These are phyloP conservation scores for Margarornis squamiger DNA, from an alignment of 2,797 vertebrate species.

Conservation along the genomic window DNA sequence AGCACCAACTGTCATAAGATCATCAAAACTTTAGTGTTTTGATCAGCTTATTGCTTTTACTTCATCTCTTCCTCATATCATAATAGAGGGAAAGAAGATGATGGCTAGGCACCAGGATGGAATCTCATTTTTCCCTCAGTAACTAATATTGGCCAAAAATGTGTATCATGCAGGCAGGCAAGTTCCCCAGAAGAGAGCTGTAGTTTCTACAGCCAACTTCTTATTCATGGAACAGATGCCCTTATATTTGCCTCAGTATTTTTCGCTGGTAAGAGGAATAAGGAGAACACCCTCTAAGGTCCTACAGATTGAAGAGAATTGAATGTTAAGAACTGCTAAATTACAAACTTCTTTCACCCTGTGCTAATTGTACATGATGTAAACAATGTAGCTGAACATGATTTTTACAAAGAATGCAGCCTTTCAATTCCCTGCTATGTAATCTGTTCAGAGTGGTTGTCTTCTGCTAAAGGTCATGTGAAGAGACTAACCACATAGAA, in stretches of 20 bases:
- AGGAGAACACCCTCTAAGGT: neutral
- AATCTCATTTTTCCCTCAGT: conserved; percentile 3
- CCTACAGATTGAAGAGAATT: neutral
- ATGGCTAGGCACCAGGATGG: conserved; percentile 8
- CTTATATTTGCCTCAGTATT: neutral
- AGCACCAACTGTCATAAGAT: conserved; percentile 71
- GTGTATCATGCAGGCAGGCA: neutral
- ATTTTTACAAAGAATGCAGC: neutral
- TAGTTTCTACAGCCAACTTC: neutral
- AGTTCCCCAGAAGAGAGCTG: neutral
- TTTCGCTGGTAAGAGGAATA: neutral
- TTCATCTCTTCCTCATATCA: conserved; percentile 10
- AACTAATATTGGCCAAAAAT: neutral
- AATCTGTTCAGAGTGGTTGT: neutral
- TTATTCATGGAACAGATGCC: neutral
- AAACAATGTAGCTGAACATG: rapidly evolving
- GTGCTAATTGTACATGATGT: neutral
- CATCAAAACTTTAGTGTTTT: conserved; percentile 40
- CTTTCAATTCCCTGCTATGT: neutral
- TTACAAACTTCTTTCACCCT: neutral
- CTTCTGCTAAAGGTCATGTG: neutral
- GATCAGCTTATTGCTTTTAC: conserved; percentile 59
- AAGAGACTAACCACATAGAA: neutral
- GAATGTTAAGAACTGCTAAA: neutral
- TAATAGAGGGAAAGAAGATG: neutral